Evolutionary conservation across 2,797 vertebrate species (phyloP).

Genomic region (Scomberomorus guttatus): DNA sequence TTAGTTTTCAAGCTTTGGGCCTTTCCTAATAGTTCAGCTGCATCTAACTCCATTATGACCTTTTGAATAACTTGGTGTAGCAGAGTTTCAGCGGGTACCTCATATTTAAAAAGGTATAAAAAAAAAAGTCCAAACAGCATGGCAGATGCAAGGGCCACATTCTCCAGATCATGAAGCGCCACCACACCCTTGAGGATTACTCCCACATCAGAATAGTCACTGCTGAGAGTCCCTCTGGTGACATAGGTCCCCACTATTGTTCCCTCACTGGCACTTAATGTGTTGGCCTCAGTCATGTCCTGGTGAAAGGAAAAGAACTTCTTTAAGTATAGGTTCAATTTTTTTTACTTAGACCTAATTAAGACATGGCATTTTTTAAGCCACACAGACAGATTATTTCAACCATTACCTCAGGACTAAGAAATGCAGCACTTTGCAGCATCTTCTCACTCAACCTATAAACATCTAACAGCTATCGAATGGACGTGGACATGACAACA

Average conservation of each 20-base stretch:
- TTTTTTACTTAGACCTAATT: too few relatives aligned
- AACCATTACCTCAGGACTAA: too few relatives aligned
- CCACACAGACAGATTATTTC: too few relatives aligned
- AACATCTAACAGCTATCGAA: too few relatives aligned
- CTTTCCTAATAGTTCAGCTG: not conserved
- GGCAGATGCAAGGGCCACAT: not conserved
- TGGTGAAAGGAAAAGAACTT: too few relatives aligned
- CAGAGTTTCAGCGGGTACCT: too few relatives aligned
- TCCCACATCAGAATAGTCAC: not conserved
- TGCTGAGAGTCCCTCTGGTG: not conserved
- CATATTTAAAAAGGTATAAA: not conserved
- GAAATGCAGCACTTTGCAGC: too few relatives aligned
- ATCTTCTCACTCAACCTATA: too few relatives aligned
- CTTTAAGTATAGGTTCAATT: too few relatives aligned
- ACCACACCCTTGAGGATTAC: not conserved
- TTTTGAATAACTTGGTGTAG: not conserved
- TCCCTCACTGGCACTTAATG: not conserved
- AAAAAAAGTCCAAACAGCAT: not conserved
- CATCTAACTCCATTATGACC: slow-evolving; percentile 11
- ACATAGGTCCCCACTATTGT: not conserved
- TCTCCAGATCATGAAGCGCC: not conserved
- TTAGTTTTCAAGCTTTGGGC: slow-evolving; percentile 8
- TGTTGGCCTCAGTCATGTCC: too few relatives aligned
- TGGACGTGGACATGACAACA: too few relatives aligned
- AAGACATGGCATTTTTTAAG: too few relatives aligned